Base-by-base conservation (phyloP, 2,797 vertebrate genomes). In the Eulemur albifrons region DNA sequence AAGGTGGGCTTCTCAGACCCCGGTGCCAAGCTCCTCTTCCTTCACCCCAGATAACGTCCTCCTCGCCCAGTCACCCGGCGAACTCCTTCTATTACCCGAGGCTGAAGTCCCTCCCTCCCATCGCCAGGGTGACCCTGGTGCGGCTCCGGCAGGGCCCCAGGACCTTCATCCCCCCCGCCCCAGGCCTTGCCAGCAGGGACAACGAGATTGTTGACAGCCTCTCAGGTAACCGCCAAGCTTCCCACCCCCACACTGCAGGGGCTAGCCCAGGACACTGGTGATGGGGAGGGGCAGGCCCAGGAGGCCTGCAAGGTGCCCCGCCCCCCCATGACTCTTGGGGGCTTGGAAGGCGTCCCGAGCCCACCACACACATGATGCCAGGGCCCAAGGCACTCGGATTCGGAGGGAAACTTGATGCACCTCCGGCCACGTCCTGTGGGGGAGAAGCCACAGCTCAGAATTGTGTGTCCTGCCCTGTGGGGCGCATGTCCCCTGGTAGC, bases 21-120 rank as follows among this genome's bases (percentile, higher is more conserved):
- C 14, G 14, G 30, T 57, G 82, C 57, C 11, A 63, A 67, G 57
- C 1, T 30, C 15, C 27, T 80, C 57, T 52, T 86, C 59, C 75
- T 88, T 70, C 50, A 48, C 70, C 52, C 81, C 93, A 99, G 99
- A 99, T 99, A 92, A 99, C 99, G 0, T 99, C 99, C 25, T 99
- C 99, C 9, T 99, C 98, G 63, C 99, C 99, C 18, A 99, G 98
- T 81, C 99, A 99, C 95, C 99, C 99, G 0, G 99, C 99, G 89
- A 99, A 99, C 97, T 99, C 99, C 23, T 99, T 99, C 98, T 99
- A 98, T 98, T 99, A 99, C 96, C 99, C 99, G 4, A 99, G 99
- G 97, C 98, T 99, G 96, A 99, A 99, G 98, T 98, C 98, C 94
- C 99, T 99, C 69, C 99, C 99, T 14, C 99, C 99, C 69, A 99